Evolutionary conservation across 2,797 vertebrate species (phyloP).

Genomic region (Heteromormyrus szaboi): DNA sequence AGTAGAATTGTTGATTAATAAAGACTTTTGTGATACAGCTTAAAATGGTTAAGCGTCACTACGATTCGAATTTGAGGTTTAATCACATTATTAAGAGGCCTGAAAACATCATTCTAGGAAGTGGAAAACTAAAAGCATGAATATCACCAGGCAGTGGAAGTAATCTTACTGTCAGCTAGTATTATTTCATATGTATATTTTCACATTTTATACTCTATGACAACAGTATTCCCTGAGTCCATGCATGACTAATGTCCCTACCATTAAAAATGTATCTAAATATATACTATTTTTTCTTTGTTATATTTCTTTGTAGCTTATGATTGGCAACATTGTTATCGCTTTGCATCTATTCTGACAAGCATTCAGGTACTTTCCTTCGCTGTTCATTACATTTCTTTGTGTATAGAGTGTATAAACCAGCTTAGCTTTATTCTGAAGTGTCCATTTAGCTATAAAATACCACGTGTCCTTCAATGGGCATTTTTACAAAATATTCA

Average conservation of each 20-base stretch:
- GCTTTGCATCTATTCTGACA: conserved; percentile 54
- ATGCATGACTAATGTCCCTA: background rate
- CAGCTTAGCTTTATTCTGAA: background rate
- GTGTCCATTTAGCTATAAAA: background rate
- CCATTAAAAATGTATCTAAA: background rate
- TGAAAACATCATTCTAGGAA: background rate
- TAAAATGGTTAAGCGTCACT: background rate
- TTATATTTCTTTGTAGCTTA: conserved; percentile 54
- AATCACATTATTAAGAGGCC: background rate
- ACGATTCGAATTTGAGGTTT: background rate
- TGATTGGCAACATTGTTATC: conserved; percentile 61
- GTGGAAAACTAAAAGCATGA: background rate
- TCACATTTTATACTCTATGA: background rate
- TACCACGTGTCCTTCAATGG: background rate
- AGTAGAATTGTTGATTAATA: background rate
- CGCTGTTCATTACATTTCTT: background rate
- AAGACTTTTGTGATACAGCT: background rate
- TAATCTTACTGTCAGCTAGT: background rate
- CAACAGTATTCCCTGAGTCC: background rate
- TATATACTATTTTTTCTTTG: conserved; percentile 3
- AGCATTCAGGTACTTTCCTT: conserved; percentile 33
- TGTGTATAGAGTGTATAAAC: background rate
- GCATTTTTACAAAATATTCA: background rate
- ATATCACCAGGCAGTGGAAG: background rate
- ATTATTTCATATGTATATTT: background rate